phyloP scores from a whole-genome alignment of 23 tunicate genomes.

The Corella eumyota region DNA sequence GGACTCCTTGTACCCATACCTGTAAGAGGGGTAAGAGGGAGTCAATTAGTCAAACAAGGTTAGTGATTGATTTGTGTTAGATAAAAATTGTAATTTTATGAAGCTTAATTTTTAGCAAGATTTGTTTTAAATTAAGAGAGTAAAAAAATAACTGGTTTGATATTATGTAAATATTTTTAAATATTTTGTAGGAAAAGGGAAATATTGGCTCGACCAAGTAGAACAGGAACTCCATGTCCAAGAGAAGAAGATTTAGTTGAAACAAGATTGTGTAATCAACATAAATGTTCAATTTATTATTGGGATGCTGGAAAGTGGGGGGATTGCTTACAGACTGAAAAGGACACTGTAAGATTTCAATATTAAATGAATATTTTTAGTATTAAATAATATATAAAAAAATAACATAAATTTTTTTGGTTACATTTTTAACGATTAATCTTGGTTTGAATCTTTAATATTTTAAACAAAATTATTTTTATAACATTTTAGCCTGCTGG shows the following conservation, averaged over 20 bases:
- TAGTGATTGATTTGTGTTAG: not conserved
- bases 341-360: too few relatives aligned
- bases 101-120: too few relatives aligned
- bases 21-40: slow-evolving; percentile 51
- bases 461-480: not conserved
- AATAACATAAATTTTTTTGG: too few relatives aligned
- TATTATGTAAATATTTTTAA: too few relatives aligned
- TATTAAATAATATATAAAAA: too few relatives aligned
- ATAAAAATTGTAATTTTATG: not conserved
- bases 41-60: slow-evolving; percentile 41
- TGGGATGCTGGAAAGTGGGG: slow-evolving; percentile 44
- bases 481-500: slow-evolving; percentile 12
- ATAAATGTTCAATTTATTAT: slow-evolving; percentile 55
- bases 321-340: too few relatives aligned
- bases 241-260: slow-evolving; percentile 12
- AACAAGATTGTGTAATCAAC: slow-evolving; percentile 45
- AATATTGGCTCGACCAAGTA: slow-evolving; percentile 48
- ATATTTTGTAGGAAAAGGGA: slow-evolving; percentile 24
- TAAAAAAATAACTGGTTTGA: too few relatives aligned
- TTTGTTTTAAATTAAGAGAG: too few relatives aligned
- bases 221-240: slow-evolving; percentile 40
- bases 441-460: not conserved
- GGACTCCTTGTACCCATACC: slow-evolving; percentile 62
- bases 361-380: too few relatives aligned
- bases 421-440: not conserved